Conservation (phyloP, 2,888 invertebrate genomes). For the Beris morrisii region DNA sequence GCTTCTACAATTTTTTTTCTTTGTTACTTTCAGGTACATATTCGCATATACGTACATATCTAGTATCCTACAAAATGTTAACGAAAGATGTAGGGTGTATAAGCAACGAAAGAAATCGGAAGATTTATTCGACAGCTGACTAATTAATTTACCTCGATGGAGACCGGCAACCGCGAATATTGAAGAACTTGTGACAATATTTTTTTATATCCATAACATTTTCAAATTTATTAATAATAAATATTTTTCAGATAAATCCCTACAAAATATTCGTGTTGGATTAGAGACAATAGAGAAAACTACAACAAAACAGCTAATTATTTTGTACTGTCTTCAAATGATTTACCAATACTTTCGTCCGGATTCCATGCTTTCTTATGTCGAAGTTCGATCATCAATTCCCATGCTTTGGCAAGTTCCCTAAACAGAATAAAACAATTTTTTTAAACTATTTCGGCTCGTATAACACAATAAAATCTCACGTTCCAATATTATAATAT, state of each 20-base stretch:
- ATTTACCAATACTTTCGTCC: slow-evolving; percentile 31
- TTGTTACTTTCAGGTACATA: no score
- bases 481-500: slow-evolving; percentile 14
- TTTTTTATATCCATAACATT: no score
- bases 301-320: background rate
- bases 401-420: slow-evolving; percentile 20
- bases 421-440: slow-evolving; percentile 11
- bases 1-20: no score
- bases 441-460: background rate
- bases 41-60: no score
- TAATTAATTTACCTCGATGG: background rate
- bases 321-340: slow-evolving; percentile 17
- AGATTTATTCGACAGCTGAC: background rate
- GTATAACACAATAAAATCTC: background rate
- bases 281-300: no score
- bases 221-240: no score
- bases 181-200: no score
- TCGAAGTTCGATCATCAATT: slow-evolving; percentile 20
- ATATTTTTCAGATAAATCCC: no score
- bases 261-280: no score
- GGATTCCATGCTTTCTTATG: slow-evolving; percentile 31
- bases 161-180: no score
- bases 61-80: no score
- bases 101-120: slow-evolving; percentile 1
- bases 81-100: background rate